Evolutionary conservation across 2,888 invertebrate species (phyloP).

Genomic region (Beris chalybata): DNA sequence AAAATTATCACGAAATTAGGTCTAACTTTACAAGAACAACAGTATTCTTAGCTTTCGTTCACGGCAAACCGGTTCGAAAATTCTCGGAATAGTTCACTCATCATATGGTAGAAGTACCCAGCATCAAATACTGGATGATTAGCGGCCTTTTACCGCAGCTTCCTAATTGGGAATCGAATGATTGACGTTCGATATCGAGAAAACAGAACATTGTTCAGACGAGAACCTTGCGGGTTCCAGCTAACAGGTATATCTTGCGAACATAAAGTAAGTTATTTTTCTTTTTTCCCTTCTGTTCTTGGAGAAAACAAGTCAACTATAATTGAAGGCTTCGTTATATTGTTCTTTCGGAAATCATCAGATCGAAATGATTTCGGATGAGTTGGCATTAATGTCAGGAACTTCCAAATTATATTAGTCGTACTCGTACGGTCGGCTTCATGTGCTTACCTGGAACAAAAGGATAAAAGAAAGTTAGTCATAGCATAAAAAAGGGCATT

Average conservation of each 20-base stretch:
- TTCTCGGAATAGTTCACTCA: no score
- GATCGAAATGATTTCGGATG: conserved; percentile 1
- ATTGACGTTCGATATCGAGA: conserved; percentile 20
- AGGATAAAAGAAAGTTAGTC: conserved; percentile 3
- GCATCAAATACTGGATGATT: neutral
- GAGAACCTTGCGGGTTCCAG: conserved; percentile 22
- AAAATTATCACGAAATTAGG: no score
- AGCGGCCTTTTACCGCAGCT: conserved; percentile 10
- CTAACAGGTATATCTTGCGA: no score
- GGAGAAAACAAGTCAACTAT: neutral
- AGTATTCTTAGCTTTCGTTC: no score
- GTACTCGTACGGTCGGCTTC: neutral
- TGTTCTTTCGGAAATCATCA: neutral
- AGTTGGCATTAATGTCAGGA: conserved; percentile 7
- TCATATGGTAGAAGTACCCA: no score
- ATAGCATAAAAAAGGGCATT: neutral
- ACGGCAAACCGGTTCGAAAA: no score
- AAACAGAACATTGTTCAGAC: conserved; percentile 13
- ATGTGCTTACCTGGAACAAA: conserved; percentile 24
- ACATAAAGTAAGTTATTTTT: no score
- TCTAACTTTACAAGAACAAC: no score
- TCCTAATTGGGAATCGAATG: conserved; percentile 22
- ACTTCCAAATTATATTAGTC: neutral
- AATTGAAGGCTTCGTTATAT: conserved; percentile 18
- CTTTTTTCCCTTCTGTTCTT: no score